A percentile compares a stretch with the other conserved stretches of the same genome.
Evolutionary conservation across 1,140 invertebrate genomes (phyloP).

Genomic region (Sarcophaga bullata): DNA sequence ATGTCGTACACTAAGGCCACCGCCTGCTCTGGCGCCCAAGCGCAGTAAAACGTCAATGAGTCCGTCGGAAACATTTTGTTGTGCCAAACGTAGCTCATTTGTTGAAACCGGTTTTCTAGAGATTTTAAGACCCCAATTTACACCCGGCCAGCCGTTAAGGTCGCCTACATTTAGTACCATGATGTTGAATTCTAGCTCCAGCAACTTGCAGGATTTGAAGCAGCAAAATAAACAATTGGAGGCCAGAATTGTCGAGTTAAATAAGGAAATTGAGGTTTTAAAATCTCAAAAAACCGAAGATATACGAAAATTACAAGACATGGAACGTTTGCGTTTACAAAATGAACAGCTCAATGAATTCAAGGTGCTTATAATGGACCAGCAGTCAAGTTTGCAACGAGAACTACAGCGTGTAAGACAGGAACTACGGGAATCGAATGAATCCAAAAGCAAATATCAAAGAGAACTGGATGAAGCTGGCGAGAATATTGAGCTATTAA

Average conservation of each 20-base stretch:
- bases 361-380: slow-evolving; percentile 92
- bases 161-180: slow-evolving; percentile 68
- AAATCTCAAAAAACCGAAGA: slow-evolving; percentile 87
- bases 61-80: slow-evolving; percentile 52
- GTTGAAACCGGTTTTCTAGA: slow-evolving; percentile 86
- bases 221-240: slow-evolving; percentile 81
- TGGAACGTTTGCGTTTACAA: slow-evolving; percentile 85
- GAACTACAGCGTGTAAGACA: slow-evolving; percentile 85
- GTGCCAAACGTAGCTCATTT: slow-evolving; percentile 54
- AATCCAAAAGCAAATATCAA: slow-evolving; percentile 80
- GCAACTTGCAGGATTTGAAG: slow-evolving; percentile 77
- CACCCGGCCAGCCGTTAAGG: slow-evolving; percentile 80
- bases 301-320: slow-evolving; percentile 86
- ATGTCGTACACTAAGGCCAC: slow-evolving; percentile 48
- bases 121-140: slow-evolving; percentile 87
- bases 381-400: slow-evolving; percentile 86
- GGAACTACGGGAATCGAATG: slow-evolving; percentile 86
- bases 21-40: slow-evolving; percentile 53
- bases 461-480: slow-evolving; percentile 91
- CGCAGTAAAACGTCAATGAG: slow-evolving; percentile 62
- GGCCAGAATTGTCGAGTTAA: slow-evolving; percentile 83
- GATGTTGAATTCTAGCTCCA: slow-evolving; percentile 52
- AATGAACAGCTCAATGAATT: slow-evolving; percentile 93
- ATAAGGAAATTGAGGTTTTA: slow-evolving; percentile 92
- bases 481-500: slow-evolving; percentile 95